Evolutionary conservation across 1,140 invertebrate genomes (phyloP), one percentile per base, ranked within the genome.

Genomic region (Drosophila cardini): DNA sequence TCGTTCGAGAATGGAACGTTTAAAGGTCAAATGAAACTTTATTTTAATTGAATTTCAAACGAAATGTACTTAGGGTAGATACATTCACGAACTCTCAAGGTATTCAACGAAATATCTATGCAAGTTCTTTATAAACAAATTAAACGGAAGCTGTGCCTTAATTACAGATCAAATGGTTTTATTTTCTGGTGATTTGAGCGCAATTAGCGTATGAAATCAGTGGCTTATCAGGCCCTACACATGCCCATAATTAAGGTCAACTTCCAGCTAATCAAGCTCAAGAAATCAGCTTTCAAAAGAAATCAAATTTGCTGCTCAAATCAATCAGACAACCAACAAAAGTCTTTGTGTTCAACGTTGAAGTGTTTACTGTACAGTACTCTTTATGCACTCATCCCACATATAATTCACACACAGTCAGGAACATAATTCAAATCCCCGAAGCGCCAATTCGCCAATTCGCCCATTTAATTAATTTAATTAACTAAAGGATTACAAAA

Each of bases 381-480:
- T 30, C 30, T 80, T 85, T 85, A 84, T 73, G 32, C 63, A 72
- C 69, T 80, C 38, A 1, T 2, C 42, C 26, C 34, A 30, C 13
- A 45, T 42, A 81, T 85, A 78, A 74, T 38, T 85, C 18, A 34
- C 42, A 15, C 13, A 62, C 36, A 16, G 32, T 40, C 15, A 32
- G 43, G 11, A 9, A 30, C 26, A 58, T 69, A 71, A 79, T 73
- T 83, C 60, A 70, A 89, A 69, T 89, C 72, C 80, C 65, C 70
- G 62, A 80, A 80, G 77, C 40, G 38, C 58, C 77, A 73, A 75
- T 87, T 71, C 40, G 38, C 58, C 77, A 73, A 75, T 87, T 71
- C 61, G 30, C 72, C 52, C 83, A 71, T 89, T 89, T 87, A 84
- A 84, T 87, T 84, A 89, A 84, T 84, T 87, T 87, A 87, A 87